phyloP scores from a whole-genome alignment of 2,888 invertebrate genomes.

The Notodonta dromedarius region DNA sequence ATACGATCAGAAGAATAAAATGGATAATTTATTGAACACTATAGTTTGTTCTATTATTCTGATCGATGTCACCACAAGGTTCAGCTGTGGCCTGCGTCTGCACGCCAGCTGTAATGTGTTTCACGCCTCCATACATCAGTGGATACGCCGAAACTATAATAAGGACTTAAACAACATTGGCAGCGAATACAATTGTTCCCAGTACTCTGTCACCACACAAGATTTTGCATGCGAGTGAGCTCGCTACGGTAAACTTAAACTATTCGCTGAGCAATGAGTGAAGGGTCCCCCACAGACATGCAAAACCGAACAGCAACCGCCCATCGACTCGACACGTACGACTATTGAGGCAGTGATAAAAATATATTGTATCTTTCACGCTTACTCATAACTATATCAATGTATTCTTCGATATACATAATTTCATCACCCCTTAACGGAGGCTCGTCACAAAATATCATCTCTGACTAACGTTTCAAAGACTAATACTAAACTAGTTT shows the following conservation, averaged over 20 bases:
- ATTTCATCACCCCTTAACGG: slow-evolving; percentile 51
- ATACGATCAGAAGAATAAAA: slow-evolving; percentile 37
- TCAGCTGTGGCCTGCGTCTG: slow-evolving; percentile 30
- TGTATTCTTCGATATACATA: slow-evolving; percentile 56
- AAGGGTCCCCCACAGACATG: slow-evolving; percentile 36
- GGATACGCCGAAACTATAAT: slow-evolving; percentile 39
- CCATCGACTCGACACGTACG: slow-evolving; percentile 39
- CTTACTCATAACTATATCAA: slow-evolving; percentile 52
- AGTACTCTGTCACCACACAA: slow-evolving; percentile 31
- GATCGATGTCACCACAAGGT: slow-evolving; percentile 13
- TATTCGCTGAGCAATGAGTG: slow-evolving; percentile 50
- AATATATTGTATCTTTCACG: slow-evolving; percentile 67
- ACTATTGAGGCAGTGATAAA: slow-evolving; percentile 79
- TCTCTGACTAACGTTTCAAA: slow-evolving; percentile 62
- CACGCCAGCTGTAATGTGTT: slow-evolving; percentile 72
- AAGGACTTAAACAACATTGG: slow-evolving; percentile 32
- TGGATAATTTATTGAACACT: slow-evolving; percentile 21
- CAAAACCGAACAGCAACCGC: slow-evolving; percentile 41
- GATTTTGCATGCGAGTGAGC: slow-evolving; percentile 38
- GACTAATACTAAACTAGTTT: slow-evolving; percentile 40
- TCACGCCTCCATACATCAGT: slow-evolving; percentile 65
- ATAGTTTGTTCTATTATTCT: slow-evolving; percentile 8
- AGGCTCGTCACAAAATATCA: slow-evolving; percentile 70
- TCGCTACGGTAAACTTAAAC: slow-evolving; percentile 17
- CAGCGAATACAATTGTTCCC: slow-evolving; percentile 47